Conservation (phyloP, 2,888 invertebrate species). For the Craniophora ligustri region DNA sequence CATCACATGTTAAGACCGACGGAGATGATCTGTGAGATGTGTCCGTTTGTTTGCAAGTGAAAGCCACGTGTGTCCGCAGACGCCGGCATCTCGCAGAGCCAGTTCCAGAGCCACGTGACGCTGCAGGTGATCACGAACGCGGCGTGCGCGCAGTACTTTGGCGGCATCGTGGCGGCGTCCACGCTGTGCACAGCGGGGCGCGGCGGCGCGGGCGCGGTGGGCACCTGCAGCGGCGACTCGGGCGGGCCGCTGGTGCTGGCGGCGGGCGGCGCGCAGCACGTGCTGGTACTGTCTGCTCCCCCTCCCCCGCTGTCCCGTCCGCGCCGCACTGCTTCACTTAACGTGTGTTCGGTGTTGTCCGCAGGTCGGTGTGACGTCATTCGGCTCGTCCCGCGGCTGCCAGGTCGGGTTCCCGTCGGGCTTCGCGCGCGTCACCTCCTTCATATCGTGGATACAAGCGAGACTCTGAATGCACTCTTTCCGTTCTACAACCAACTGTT, state of each 20-base stretch:
- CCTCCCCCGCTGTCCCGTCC: background rate
- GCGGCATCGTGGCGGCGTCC: slow-evolving; percentile 46
- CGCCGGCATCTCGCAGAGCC: slow-evolving; percentile 40
- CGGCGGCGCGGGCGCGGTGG: slow-evolving; percentile 35
- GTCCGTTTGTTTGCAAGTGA: too few relatives aligned
- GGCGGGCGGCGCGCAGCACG: slow-evolving; percentile 22
- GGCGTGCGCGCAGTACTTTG: slow-evolving; percentile 56
- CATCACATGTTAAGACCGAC: background rate
- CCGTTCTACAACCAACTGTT: background rate
- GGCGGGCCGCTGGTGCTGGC: slow-evolving; percentile 54
- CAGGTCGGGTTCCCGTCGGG: slow-evolving; percentile 45
- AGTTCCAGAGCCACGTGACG: slow-evolving; percentile 70
- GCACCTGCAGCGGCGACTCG: slow-evolving; percentile 70
- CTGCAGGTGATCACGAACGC: slow-evolving; percentile 65
- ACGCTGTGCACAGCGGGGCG: slow-evolving; percentile 61
- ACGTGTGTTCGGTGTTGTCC: background rate
- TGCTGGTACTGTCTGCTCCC: slow-evolving; percentile 37
- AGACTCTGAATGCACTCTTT: slow-evolving; percentile 18
- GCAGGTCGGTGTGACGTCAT: slow-evolving; percentile 54
- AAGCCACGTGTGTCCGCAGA: slow-evolving; percentile 27
- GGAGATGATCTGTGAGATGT: too few relatives aligned
- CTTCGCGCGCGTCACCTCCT: slow-evolving; percentile 55
- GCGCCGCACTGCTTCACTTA: background rate
- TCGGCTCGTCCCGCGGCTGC: slow-evolving; percentile 50
- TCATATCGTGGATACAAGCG: slow-evolving; percentile 47